Conservation (phyloP, 2,797 vertebrate species). For the Anableps anableps region DNA sequence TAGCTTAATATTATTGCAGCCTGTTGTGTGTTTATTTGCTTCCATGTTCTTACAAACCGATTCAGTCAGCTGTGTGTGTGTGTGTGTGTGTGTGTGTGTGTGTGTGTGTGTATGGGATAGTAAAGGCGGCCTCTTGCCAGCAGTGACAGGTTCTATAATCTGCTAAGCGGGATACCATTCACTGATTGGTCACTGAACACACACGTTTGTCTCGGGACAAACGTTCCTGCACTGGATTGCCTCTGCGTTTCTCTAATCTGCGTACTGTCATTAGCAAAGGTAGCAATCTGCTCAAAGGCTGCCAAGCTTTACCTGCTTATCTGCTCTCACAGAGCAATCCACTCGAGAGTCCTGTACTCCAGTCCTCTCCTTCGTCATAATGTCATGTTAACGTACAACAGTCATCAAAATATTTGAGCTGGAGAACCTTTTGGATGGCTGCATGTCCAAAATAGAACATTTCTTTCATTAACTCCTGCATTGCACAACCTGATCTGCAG, state of each 20-base stretch:
- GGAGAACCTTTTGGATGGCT: background rate
- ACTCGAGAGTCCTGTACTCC: constrained; percentile 21
- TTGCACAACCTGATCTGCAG: background rate
- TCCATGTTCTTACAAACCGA: constrained; percentile 9
- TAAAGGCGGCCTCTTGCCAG: constrained; percentile 15
- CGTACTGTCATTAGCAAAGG: constrained; percentile 55
- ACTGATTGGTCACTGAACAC: constrained; percentile 40
- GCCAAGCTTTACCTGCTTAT: constrained; percentile 43
- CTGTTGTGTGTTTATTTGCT: constrained; percentile 11
- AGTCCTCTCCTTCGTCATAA: constrained; percentile 26
- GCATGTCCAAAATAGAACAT: background rate
- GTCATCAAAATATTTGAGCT: constrained; percentile 14
- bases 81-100: background rate
- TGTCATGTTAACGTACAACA: constrained; percentile 23
- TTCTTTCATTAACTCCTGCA: background rate
- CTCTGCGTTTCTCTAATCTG: constrained; percentile 59
- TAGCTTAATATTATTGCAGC: constrained; percentile 25
- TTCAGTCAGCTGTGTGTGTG: background rate
- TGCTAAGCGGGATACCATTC: constrained; percentile 44
- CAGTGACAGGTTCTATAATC: constrained; percentile 40
- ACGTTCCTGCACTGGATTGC: constrained; percentile 27
- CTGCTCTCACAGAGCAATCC: constrained; percentile 47
- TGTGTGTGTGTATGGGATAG: background rate
- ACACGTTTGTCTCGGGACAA: constrained; percentile 11
- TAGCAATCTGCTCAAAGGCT: constrained; percentile 60